Conservation (phyloP, 2,797 vertebrate species). For the Oryzias sinensis region DNA sequence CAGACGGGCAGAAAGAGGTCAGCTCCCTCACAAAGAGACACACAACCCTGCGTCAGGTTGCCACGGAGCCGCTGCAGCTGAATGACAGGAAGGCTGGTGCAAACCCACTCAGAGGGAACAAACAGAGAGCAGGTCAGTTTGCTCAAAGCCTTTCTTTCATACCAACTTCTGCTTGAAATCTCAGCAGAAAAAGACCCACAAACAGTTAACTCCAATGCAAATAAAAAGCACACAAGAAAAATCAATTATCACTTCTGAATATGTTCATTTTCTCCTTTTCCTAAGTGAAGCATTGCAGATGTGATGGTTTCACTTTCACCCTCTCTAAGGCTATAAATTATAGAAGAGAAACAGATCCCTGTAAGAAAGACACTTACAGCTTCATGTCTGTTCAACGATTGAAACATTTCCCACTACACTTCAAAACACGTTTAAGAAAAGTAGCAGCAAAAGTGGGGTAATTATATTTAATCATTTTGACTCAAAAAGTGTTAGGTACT, state of each 20-base stretch:
- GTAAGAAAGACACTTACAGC: constrained; percentile 3
- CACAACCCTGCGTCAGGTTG: constrained; percentile 43
- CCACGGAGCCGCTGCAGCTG: constrained; percentile 26
- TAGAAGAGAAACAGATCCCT: constrained; percentile 25
- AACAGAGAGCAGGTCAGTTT: neutral
- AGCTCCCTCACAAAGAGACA: constrained; percentile 5
- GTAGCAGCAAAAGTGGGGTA: no score
- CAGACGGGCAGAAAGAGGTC: constrained; percentile 12
- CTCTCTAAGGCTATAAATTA: constrained; percentile 48
- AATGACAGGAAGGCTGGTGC: neutral
- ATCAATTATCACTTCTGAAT: neutral
- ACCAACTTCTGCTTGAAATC: neutral
- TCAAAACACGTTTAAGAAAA: no score
- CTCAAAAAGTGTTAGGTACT: no score
- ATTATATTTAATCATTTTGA: no score
- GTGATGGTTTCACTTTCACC: constrained; percentile 55
- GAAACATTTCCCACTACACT: no score
- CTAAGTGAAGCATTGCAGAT: constrained; percentile 3
- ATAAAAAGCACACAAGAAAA: neutral
- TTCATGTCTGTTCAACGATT: no score
- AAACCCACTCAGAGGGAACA: neutral
- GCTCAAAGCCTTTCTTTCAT: neutral
- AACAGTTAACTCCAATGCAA: no score
- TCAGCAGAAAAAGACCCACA: no score
- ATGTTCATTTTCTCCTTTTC: neutral